phyloP scores from a whole-genome alignment of 1,140 invertebrate genomes.

The Calephelis virginiensis region DNA sequence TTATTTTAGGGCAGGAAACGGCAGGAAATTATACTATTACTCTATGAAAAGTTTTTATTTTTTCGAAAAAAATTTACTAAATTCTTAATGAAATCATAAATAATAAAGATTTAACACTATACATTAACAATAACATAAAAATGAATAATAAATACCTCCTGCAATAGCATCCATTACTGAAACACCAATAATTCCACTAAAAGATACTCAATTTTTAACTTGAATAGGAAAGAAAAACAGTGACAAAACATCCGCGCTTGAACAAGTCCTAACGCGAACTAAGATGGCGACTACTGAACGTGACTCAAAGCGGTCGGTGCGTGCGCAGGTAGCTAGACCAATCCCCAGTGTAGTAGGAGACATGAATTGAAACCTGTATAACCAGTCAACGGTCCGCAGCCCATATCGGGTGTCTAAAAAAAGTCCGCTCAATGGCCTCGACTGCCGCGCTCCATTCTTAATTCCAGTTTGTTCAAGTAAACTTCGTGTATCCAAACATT shows the following conservation, averaged over 20 bases:
- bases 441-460: too few relatives aligned
- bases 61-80: not conserved
- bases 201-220: conserved; percentile 7
- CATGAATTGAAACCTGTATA: too few relatives aligned
- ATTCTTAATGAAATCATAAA: conserved; percentile 4
- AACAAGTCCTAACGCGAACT: conserved; percentile 2
- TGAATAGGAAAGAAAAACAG: conserved; percentile 2
- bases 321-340: conserved; percentile 2
- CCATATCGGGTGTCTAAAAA: too few relatives aligned
- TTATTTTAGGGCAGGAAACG: conserved; percentile 1
- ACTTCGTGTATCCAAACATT: too few relatives aligned
- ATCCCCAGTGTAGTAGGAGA: conserved; percentile 2
- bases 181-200: conserved; percentile 5
- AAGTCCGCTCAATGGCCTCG: too few relatives aligned
- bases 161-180: conserved; percentile 4
- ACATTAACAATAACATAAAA: not conserved
- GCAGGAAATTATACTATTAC: conserved; percentile 1
- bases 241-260: conserved; percentile 3
- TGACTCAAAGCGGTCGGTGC: not conserved
- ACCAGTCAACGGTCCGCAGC: too few relatives aligned
- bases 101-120: conserved; percentile 6
- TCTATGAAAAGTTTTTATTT: not conserved
- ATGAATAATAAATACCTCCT: conserved; percentile 1
- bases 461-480: too few relatives aligned
- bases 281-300: conserved; percentile 1